Percentiles rank a stretch among this genome's conserved stretches.
These are phyloP conservation scores for Isoperla grammatica DNA, from an alignment of 2,888 invertebrate species.

Conservation along the genomic window DNA sequence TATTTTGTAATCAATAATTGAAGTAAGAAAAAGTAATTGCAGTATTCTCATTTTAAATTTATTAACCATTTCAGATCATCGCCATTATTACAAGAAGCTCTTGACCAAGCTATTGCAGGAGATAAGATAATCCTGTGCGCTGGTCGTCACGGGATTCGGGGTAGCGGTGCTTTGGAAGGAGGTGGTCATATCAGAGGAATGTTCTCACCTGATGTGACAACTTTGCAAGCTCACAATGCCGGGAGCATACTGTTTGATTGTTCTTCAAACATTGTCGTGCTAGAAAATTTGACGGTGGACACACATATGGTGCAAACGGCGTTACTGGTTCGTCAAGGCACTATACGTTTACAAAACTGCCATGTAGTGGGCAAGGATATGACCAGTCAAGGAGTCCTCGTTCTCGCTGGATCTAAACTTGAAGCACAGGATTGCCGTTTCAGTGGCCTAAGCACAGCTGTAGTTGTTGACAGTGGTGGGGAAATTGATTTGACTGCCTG, in stretches of 20 bases:
- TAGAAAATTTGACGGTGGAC: slow-evolving; percentile 53
- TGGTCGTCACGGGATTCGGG: slow-evolving; percentile 46
- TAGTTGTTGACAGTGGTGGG: slow-evolving; percentile 42
- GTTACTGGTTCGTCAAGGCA: slow-evolving; percentile 48
- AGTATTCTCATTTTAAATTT: too few relatives aligned
- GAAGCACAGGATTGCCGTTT: slow-evolving; percentile 47
- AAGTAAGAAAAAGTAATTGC: too few relatives aligned
- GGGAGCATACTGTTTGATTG: slow-evolving; percentile 52
- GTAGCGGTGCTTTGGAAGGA: slow-evolving; percentile 37
- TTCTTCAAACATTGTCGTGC: slow-evolving; percentile 44
- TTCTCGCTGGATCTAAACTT: slow-evolving; percentile 44
- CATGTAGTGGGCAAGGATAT: slow-evolving; percentile 48
- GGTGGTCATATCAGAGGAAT: slow-evolving; percentile 50
- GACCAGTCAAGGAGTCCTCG: slow-evolving; percentile 52
- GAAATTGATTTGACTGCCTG: slow-evolving; percentile 40
- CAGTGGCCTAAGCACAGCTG: slow-evolving; percentile 48
- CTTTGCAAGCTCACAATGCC: slow-evolving; percentile 45
- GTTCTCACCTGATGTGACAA: slow-evolving; percentile 39
- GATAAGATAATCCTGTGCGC: slow-evolving; percentile 50
- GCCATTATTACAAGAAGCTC: slow-evolving; percentile 41
- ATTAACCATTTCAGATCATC: slow-evolving; percentile 38
- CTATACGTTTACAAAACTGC: slow-evolving; percentile 47
- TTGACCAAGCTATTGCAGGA: slow-evolving; percentile 43
- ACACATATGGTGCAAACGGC: slow-evolving; percentile 49
- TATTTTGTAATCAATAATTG: too few relatives aligned